Evolutionary conservation across 2,797 vertebrate species (phyloP).

Genomic region (Diceros bicornis): DNA sequence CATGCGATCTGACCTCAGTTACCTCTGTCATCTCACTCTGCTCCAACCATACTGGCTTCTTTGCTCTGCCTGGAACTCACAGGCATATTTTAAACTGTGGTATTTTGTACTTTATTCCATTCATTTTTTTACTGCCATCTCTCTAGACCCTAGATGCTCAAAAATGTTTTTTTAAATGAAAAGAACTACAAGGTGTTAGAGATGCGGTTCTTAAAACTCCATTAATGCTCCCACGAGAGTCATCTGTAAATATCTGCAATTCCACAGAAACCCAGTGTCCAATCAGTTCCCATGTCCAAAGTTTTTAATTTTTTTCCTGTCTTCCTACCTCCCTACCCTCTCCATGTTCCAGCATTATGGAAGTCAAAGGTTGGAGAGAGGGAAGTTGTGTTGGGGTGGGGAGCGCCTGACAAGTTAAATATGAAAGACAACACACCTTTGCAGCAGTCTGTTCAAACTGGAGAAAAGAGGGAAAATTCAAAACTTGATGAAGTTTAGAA

Average conservation of each 20-base stretch:
- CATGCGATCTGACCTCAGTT: background rate
- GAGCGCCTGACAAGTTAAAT: background rate
- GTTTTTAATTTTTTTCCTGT: background rate
- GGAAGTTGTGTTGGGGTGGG: background rate
- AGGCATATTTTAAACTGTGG: too few relatives aligned
- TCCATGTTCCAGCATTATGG: background rate
- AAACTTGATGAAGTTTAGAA: background rate
- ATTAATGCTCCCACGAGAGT: background rate
- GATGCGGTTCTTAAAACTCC: background rate
- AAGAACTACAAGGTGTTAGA: background rate
- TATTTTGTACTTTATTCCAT: background rate
- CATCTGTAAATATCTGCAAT: background rate
- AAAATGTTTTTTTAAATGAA: background rate
- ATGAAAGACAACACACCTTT: background rate
- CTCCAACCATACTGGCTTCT: background rate
- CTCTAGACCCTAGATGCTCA: background rate
- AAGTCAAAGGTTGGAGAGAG: background rate
- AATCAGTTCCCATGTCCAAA: background rate
- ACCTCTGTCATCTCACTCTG: background rate
- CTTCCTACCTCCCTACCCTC: background rate
- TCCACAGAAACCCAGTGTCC: background rate
- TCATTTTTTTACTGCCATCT: background rate
- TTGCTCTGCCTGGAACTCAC: background rate
- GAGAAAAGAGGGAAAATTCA: fast-evolving
- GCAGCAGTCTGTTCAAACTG: background rate